These are phyloP conservation scores for Bothrops jararaca DNA, from an alignment of 2,113 vertebrate species.

Conservation along the genomic window DNA sequence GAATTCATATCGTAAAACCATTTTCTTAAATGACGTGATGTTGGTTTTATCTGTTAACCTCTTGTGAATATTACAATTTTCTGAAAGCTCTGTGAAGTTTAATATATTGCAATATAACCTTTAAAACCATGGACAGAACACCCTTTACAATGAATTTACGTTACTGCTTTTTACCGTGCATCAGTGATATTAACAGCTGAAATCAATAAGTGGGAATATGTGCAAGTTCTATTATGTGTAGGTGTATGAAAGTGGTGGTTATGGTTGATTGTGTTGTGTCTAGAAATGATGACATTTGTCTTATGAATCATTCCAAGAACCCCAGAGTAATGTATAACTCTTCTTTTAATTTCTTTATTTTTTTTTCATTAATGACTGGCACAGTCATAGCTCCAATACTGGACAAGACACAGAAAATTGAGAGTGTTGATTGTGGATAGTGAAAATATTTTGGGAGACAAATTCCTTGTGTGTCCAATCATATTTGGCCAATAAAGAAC, in stretches of 20 bases:
- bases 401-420: background rate
- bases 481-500: background rate
- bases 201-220: constrained; percentile 43
- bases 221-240: constrained; percentile 52
- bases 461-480: background rate
- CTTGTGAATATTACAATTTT: constrained; percentile 24
- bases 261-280: constrained; percentile 22
- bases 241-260: constrained; percentile 46
- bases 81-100: constrained; percentile 4
- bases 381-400: background rate
- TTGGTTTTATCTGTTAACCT: constrained; percentile 12
- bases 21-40: background rate
- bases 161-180: constrained; percentile 4
- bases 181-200: background rate
- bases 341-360: constrained; percentile 4
- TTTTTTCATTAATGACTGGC: background rate
- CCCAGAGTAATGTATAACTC: background rate
- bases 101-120: background rate
- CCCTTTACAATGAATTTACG: background rate
- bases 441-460: background rate
- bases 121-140: constrained; percentile 14
- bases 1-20: constrained; percentile 10
- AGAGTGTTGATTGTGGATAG: background rate
- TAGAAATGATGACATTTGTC: constrained; percentile 45
- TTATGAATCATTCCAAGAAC: constrained; percentile 25